Evolutionary conservation across 2,113 vertebrate genomes (phyloP), one percentile per base, ranked within the genome.

Genomic region (Chamaetylas fuelleborni): DNA sequence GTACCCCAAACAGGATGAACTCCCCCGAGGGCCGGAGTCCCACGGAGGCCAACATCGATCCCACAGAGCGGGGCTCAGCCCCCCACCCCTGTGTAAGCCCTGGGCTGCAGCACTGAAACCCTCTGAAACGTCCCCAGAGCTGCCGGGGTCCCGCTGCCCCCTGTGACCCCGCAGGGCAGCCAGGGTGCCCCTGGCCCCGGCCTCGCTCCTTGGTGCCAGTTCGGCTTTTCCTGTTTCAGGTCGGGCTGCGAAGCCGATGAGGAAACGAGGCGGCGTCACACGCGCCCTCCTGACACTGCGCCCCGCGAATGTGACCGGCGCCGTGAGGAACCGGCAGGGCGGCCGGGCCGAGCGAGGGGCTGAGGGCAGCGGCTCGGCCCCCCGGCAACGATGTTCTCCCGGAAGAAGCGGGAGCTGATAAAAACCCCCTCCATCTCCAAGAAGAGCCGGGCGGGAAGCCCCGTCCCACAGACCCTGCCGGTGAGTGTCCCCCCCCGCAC

Each of bases 381-480:
- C 42, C 38, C 29, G 3, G 38, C 19, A 70, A 69, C 40, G 9
- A 99, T 99, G 99, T 99, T 99, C 98, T 98, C 98, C 74, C 98
- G 99, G 95, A 99, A 99, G 97, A 99, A 99, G 67, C 97, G 98
- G 28, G 99, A 99, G 91, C 95, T 99, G 54, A 99, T 99, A 45
- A 99, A 99, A 97, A 99, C 99, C 26, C 99, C 98, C 12, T 99
- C 99, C 71, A 99, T 99, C 98, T 99, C 99, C 25, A 99, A 99
- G 98, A 99, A 99, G 97, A 99, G 98, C 97, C 97, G 99, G 90
- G 98, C 99, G 85, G 99, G 98, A 97, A 99, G 98, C 97, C 98
- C 99, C 11, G 96, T 98, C 95, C 98, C 99, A 1, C 98, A 98
- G 95, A 97, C 83, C 38, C 64, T 96, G 29, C 97, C 97, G 89